Conservation (phyloP, 2,888 invertebrate genomes). For the Machimus rusticus region DNA sequence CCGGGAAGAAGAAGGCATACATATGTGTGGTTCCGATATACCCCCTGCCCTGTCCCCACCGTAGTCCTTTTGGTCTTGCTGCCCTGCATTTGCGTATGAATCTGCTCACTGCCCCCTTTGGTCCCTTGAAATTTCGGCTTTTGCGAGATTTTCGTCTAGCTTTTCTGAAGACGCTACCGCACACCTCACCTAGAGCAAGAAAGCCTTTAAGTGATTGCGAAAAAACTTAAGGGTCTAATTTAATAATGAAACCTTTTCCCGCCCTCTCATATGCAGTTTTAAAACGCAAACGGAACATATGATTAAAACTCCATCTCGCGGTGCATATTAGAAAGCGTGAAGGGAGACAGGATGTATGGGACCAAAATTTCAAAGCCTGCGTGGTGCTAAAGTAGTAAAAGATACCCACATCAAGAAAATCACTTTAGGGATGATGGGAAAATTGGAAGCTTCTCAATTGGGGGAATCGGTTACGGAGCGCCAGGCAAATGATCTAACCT, state of each 20-base stretch:
- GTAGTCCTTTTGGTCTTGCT: neutral
- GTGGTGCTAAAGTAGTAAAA: neutral
- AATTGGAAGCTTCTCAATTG: conserved; percentile 13
- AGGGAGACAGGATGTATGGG: no score
- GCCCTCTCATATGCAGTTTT: neutral
- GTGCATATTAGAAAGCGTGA: neutral
- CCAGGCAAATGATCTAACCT: neutral
- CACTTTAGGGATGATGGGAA: neutral
- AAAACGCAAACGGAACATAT: neutral
- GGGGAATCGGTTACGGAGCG: conserved; percentile 25
- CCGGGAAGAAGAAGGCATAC: neutral
- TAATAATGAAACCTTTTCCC: neutral
- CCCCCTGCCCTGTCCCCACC: neutral
- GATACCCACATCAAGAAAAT: neutral
- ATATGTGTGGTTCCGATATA: conserved; percentile 16
- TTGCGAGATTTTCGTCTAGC: conserved; percentile 1
- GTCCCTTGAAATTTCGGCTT: neutral
- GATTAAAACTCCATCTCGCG: neutral
- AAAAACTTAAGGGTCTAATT: neutral
- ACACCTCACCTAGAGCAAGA: neutral
- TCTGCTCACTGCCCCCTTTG: neutral
- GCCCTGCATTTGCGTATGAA: neutral
- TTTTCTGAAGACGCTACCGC: neutral
- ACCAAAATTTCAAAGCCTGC: neutral
- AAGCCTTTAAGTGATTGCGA: neutral